phyloP scores from a whole-genome alignment of 1,140 invertebrate species.

The Bathynomus jamesi region DNA sequence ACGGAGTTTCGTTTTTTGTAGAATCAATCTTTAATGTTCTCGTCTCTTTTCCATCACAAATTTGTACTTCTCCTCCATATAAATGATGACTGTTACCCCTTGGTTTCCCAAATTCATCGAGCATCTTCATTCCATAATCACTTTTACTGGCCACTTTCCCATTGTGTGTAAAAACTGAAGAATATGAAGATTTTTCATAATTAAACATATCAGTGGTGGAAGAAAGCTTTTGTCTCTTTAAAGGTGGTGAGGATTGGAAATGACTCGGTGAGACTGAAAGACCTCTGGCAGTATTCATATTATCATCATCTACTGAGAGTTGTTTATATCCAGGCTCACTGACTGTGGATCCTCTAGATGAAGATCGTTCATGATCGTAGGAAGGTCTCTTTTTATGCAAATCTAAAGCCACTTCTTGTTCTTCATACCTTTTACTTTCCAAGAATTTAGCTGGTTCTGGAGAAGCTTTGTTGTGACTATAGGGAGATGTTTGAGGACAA shows the following conservation, averaged over 20 bases:
- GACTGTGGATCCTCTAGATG: slow-evolving; percentile 13
- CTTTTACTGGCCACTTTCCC: slow-evolving; percentile 13
- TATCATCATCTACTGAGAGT: slow-evolving; percentile 11
- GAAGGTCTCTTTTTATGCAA: slow-evolving; percentile 7
- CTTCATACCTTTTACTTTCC: slow-evolving; percentile 52
- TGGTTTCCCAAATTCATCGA: slow-evolving; percentile 19
- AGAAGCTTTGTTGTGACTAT: slow-evolving; percentile 38
- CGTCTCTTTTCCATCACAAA: slow-evolving; percentile 52
- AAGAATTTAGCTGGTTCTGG: slow-evolving; percentile 62
- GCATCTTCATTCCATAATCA: slow-evolving; percentile 12
- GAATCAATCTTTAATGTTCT: slow-evolving; percentile 64
- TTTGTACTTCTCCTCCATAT: slow-evolving; percentile 69
- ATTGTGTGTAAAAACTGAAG: slow-evolving; percentile 15
- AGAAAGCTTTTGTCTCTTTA: slow-evolving; percentile 40
- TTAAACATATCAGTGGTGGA: slow-evolving; percentile 16
- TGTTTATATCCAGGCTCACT: slow-evolving; percentile 5
- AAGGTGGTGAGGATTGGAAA: slow-evolving; percentile 24
- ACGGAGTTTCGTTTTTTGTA: slow-evolving; percentile 43
- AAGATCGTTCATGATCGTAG: slow-evolving; percentile 7
- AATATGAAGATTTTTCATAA: slow-evolving; percentile 16
- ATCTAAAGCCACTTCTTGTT: slow-evolving; percentile 24
- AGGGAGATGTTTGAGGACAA: neutral
- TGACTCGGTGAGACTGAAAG: neutral
- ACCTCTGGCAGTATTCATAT: slow-evolving; percentile 4
- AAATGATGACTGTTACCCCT: slow-evolving; percentile 50